Base-by-base conservation (phyloP, 2,113 vertebrate genomes). In the Scortum barcoo region DNA sequence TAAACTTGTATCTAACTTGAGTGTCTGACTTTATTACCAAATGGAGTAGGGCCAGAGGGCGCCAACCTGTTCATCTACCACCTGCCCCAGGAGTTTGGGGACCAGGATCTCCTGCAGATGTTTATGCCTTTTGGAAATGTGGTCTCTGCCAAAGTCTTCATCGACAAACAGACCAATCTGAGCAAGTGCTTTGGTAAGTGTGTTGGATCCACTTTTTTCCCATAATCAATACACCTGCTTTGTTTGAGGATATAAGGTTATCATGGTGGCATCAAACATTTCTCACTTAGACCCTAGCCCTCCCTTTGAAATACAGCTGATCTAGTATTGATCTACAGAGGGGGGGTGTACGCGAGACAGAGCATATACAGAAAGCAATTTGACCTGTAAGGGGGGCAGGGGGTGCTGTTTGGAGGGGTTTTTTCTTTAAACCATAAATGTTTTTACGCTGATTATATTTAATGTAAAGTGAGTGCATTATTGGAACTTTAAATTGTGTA, bases 111-210 rank as follows among this genome's bases (percentile, higher is more conserved):
- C 93, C 96, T 99, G 92, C 98, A 99, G 96, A 99, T 99, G 98
- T 99, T 99, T 96, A 98, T 99, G 97, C 98, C 98, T 96, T 99
- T 99, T 94, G 98, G 98, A 96, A 99, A 98, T 89, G 97, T 99
- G 95, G 98, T 99, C 94, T 99, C 98, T 96, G 97, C 98, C 96
- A 99, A 99, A 98, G 97, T 99, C 96, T 99, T 99, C 96, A 99
- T 99, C 94, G 98, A 99, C 96, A 99, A 99, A 97, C 98, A 99
- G 97, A 99, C 98, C 96, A 99, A 99, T 96, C 96, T 99, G 95
- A 99, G 98, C 98, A 99, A 99, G 96, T 99, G 98, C 96, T 99
- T 99, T 95, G 98, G 98, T 99, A 96, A 90, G 97, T 95, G 84
- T 68, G 17, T 42, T n/a, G 28, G 14, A 30, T 9, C 22, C 5